phyloP scores from a whole-genome alignment of 2,888 invertebrate species.

The Lottia gigantea region DNA sequence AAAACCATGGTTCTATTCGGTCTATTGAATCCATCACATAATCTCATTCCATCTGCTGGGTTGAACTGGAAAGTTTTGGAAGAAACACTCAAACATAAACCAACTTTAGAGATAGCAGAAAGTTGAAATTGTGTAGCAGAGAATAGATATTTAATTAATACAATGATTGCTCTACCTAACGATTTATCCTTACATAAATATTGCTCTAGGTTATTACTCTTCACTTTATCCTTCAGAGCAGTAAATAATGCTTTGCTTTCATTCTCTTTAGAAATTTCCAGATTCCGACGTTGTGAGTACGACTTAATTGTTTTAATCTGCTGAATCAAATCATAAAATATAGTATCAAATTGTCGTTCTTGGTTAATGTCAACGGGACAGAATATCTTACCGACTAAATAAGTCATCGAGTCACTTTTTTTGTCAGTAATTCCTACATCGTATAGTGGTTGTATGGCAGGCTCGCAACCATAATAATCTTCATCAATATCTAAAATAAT shows the following conservation, averaged over 20 bases:
- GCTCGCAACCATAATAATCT: constrained; percentile 51
- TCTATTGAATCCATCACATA: constrained; percentile 51
- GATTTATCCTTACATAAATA: background rate
- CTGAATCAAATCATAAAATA: constrained; percentile 23
- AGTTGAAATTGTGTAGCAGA: constrained; percentile 36
- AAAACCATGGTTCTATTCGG: constrained; percentile 40
- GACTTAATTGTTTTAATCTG: background rate
- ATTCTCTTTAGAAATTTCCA: background rate
- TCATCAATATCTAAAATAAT: constrained; percentile 54
- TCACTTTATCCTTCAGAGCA: background rate
- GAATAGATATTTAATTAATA: background rate
- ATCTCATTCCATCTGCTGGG: constrained; percentile 29
- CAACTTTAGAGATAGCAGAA: constrained; percentile 36
- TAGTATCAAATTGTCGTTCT: constrained; percentile 38
- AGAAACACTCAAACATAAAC: constrained; percentile 47
- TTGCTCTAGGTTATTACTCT: background rate
- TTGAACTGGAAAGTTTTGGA: constrained; percentile 31
- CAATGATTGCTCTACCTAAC: background rate
- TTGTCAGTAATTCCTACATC: constrained; percentile 33
- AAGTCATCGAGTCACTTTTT: constrained; percentile 29
- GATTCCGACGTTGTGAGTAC: background rate
- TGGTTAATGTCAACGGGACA: constrained; percentile 38
- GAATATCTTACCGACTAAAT: constrained; percentile 33
- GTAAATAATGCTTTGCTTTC: background rate
- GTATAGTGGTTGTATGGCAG: constrained; percentile 39